Percentiles rank a stretch among this genome's conserved stretches.
These are phyloP conservation scores for Spermophilus dauricus DNA, from an alignment of 2,113 vertebrate species.

Conservation along the genomic window DNA sequence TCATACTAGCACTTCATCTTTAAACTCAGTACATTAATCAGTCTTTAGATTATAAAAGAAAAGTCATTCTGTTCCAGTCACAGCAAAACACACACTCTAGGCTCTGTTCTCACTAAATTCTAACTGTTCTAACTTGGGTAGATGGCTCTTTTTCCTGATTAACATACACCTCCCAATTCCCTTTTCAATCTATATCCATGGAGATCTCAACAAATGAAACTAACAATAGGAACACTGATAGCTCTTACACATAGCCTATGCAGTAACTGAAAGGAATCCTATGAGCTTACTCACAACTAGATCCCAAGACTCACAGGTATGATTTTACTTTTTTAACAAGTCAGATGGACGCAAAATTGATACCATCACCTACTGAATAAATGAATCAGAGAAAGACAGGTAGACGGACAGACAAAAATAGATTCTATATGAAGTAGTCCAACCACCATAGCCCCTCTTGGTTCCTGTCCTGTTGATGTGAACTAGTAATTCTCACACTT, in stretches of 20 bases:
- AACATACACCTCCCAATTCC: background rate
- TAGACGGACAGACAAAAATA: background rate
- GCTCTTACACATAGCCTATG: background rate
- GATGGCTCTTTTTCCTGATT: background rate
- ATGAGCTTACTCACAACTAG: background rate
- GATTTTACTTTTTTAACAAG: background rate
- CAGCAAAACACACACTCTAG: background rate
- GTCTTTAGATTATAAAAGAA: background rate
- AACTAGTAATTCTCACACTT: background rate
- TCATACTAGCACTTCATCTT: background rate
- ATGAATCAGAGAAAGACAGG: background rate
- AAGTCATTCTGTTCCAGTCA: background rate
- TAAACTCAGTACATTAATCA: background rate
- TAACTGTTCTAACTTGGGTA: background rate
- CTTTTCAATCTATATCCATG: constrained; percentile 16
- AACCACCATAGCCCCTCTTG: background rate
- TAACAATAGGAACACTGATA: background rate
- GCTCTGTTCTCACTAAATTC: background rate
- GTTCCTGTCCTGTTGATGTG: background rate
- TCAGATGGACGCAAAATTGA: background rate
- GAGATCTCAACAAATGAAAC: background rate
- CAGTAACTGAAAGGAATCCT: background rate
- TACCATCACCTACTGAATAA: background rate
- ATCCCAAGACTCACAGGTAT: background rate
- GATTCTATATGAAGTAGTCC: background rate